Evolutionary conservation across 2,888 invertebrate genomes (phyloP), one percentile per base, ranked within the genome.

Genomic region (Spialia ferax): DNA sequence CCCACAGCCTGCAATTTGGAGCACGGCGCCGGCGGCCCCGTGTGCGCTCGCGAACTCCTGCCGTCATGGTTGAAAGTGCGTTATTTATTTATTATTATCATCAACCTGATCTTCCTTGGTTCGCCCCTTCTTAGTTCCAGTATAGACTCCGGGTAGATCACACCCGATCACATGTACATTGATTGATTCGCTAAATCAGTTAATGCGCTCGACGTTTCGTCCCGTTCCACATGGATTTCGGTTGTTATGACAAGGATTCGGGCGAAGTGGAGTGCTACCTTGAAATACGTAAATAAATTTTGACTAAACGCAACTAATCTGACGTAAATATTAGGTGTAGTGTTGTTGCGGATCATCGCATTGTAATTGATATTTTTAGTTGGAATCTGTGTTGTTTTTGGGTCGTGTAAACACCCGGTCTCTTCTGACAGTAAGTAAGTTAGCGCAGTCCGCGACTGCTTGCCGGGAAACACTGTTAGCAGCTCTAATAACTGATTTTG

Each of bases 221-320:
- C 75, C 71, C 77, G 73, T 77, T 78, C 82, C 84, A 80, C 87
- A 95, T 96, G 95, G 95, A 95, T 91, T 95, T 94, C 88, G 95
- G 95, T 82, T 95, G 95, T 88, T 90, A 94, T 85, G 94, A 95
- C 89, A 95, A 95, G 83, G 95, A 95, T 78, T 95, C 95, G 70
- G 95, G 96, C 77, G 95, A 95, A 86, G 92, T 95, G 90, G 96
- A 96, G 93, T 95, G 95, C 91, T 95, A 95, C 94, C 88, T 96
- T 81, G 95, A 95, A 94, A 95, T 95, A 93, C 94, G 95, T 95
- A 94, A 95, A 95, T 94, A 89, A 83, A 81, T 86, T 89, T 88
- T 87, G 76, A 82, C 83, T 88, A 85, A 86, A 85, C 85, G 83
- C 81, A 84, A 83, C 82, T 71, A 65, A 71, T 73, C 63, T 79